phyloP scores from a whole-genome alignment of 2,888 invertebrate genomes.

The Actias luna region DNA sequence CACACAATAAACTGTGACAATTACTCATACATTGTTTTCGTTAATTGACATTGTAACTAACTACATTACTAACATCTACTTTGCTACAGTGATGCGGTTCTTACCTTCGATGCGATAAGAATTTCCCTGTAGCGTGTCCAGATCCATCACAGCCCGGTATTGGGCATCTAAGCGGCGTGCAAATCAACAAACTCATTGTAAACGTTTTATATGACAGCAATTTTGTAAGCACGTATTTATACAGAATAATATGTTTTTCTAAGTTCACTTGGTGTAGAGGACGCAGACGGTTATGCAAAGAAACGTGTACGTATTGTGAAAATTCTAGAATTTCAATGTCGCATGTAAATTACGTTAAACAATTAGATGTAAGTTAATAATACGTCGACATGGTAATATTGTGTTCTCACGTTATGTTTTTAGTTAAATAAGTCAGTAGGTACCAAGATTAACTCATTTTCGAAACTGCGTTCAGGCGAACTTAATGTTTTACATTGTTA shows the following conservation, averaged over 20 bases:
- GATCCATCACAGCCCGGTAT: conserved; percentile 98
- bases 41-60: conserved; percentile 21
- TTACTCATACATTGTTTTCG: conserved; percentile 15
- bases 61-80: conserved; percentile 39
- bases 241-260: conserved; percentile 18
- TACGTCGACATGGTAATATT: not conserved
- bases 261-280: conserved; percentile 25
- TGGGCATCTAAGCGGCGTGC: conserved; percentile 91
- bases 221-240: conserved; percentile 5
- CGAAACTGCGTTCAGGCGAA: no score
- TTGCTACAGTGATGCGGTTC: conserved; percentile 44
- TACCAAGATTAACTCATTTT: not conserved
- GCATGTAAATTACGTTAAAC: conserved; percentile 27
- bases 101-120: conserved; percentile 98
- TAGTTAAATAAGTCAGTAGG: no score
- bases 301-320: conserved; percentile 26
- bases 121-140: conserved; percentile 99
- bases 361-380: conserved; percentile 18
- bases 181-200: conserved; percentile 73
- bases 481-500: not conserved
- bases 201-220: conserved; percentile 27
- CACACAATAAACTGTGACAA: conserved; percentile 7
- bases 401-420: not conserved
- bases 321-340: conserved; percentile 34
- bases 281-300: conserved; percentile 28